Evolutionary conservation across 2,113 vertebrate species (phyloP).

Genomic region (Corynorhinus townsendii): DNA sequence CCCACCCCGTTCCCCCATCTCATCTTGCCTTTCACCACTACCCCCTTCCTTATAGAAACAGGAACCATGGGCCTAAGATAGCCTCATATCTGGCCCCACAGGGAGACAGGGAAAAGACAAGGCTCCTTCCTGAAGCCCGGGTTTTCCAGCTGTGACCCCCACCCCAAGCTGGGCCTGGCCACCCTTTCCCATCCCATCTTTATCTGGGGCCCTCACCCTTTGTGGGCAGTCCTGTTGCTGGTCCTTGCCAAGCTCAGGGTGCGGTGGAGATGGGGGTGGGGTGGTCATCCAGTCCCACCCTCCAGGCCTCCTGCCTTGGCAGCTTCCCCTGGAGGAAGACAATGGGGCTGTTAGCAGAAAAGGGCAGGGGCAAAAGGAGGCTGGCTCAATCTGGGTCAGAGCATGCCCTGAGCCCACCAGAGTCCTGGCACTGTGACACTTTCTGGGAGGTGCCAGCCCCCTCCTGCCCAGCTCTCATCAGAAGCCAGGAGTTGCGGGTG

Average conservation of each 20-base stretch:
- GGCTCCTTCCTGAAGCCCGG: neutral
- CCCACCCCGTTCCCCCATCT: neutral
- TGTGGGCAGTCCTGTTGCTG: conserved; percentile 2
- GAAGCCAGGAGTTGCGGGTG: conserved; percentile 46
- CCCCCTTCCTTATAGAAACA: neutral
- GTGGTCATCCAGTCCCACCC: conserved; percentile 17
- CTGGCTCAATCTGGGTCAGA: conserved; percentile 51
- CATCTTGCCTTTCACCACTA: neutral
- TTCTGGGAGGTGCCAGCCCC: conserved; percentile 46
- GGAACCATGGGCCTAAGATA: neutral
- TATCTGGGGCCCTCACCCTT: neutral
- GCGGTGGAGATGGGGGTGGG: conserved; percentile 36
- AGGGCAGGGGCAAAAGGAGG: conserved; percentile 71
- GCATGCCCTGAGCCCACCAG: conserved; percentile 69
- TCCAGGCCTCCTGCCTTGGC: conserved; percentile 60
- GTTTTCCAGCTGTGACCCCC: neutral
- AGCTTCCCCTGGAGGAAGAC: conserved; percentile 67
- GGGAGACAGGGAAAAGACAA: neutral
- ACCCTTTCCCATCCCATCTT: conserved; percentile 10
- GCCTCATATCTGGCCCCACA: neutral
- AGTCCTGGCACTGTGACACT: conserved; percentile 69
- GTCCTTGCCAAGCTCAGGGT: conserved; percentile 10
- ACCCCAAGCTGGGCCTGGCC: neutral
- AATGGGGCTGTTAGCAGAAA: conserved; percentile 74
- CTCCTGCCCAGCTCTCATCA: conserved; percentile 15